These are phyloP conservation scores for Halichoeres trimaculatus DNA, from an alignment of 2,113 vertebrate species.

Conservation along the genomic window DNA sequence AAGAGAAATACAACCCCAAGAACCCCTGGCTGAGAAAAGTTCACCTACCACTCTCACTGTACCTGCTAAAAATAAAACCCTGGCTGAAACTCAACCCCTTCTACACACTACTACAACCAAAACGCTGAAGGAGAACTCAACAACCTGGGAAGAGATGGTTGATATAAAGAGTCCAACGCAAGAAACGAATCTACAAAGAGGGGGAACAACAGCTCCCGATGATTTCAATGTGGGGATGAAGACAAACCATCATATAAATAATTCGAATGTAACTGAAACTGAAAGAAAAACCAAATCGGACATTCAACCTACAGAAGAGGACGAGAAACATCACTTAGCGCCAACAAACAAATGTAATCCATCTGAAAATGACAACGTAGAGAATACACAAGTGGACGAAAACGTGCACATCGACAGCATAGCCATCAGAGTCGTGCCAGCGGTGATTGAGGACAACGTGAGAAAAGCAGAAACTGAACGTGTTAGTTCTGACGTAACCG, in stretches of 20 bases:
- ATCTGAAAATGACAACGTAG: conserved; percentile 20
- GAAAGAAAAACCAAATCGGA: conserved; percentile 15
- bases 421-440: conserved; percentile 64
- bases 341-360: conserved; percentile 4
- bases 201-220: conserved; percentile 5
- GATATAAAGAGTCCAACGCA: conserved; percentile 2
- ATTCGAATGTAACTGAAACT: conserved; percentile 4
- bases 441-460: conserved; percentile 14
- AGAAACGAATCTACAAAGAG: conserved; percentile 14
- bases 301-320: conserved; percentile 6
- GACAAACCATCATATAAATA: background rate
- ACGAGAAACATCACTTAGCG: too few relatives aligned
- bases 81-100: conserved; percentile 57
- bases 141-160: conserved; percentile 19
- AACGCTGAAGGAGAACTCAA: conserved; percentile 21
- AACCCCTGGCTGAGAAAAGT: conserved; percentile 41
- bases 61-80: conserved; percentile 61
- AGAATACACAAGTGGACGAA: conserved; percentile 37
- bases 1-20: conserved; percentile 37
- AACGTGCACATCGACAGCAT: conserved; percentile 67
- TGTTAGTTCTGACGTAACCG: background rate
- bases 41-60: conserved; percentile 16
- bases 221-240: conserved; percentile 16
- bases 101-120: conserved; percentile 36
- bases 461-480: conserved; percentile 6